Evolutionary conservation across 2,797 vertebrate species (phyloP).

Genomic region (Oreochromis grahami): DNA sequence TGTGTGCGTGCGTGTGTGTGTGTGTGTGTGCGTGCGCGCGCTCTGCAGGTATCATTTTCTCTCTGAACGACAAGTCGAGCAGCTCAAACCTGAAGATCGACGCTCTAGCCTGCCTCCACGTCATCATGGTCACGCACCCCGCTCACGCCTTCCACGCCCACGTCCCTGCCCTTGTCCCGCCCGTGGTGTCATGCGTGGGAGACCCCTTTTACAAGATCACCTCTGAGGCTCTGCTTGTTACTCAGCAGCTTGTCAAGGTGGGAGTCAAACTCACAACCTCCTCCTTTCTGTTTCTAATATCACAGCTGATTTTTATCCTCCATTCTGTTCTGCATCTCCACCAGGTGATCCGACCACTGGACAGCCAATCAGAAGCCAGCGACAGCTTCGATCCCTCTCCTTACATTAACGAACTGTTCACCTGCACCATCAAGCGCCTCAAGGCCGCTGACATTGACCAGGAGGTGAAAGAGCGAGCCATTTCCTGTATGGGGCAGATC

Average conservation of each 20-base stretch:
- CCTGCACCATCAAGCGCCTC: conserved; percentile 93
- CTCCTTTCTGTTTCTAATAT: accelerated
- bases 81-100: conserved; percentile 99
- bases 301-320: background rate
- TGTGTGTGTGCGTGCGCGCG: background rate
- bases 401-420: conserved; percentile 95
- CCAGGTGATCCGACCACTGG: conserved; percentile 91
- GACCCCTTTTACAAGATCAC: conserved; percentile 99
- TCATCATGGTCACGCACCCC: conserved; percentile 95
- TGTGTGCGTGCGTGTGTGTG: background rate
- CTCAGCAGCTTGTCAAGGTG: conserved; percentile 94
- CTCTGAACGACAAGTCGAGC: conserved; percentile 97
- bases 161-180: conserved; percentile 93
- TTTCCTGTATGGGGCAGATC: conserved; percentile 99
- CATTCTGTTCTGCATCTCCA: background rate
- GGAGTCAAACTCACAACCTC: background rate
- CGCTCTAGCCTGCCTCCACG: conserved; percentile 93
- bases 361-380: conserved; percentile 79
- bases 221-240: conserved; percentile 96
- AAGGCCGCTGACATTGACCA: conserved; percentile 99
- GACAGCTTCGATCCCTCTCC: conserved; percentile 89
- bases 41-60: conserved; percentile 93
- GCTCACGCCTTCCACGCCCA: conserved; percentile 97
- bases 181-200: conserved; percentile 96
- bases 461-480: conserved; percentile 97